These are phyloP conservation scores for Callipepla californica DNA, from an alignment of 2,113 vertebrate genomes.

Conservation along the genomic window DNA sequence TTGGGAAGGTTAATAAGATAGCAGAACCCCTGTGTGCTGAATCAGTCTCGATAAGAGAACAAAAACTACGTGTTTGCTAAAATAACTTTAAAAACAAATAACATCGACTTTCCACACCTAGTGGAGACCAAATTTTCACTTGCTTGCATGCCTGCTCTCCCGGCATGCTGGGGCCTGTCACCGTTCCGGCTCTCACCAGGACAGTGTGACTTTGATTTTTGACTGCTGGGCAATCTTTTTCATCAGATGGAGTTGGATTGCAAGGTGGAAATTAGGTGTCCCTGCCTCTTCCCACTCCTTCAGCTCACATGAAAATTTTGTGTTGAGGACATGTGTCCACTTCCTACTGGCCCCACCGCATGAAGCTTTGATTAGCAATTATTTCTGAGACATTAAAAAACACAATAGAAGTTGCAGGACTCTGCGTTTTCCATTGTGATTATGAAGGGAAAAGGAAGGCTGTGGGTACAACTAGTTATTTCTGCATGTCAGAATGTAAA, in stretches of 20 bases:
- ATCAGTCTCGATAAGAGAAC: conserved; percentile 31
- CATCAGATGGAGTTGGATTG: conserved; percentile 81
- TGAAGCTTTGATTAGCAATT: conserved; percentile 77
- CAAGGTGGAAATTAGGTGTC: conserved; percentile 90
- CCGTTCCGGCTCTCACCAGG: conserved; percentile 68
- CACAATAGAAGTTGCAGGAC: conserved; percentile 64
- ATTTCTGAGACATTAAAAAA: conserved; percentile 75
- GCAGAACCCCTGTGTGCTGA: conserved; percentile 14
- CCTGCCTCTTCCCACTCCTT: conserved; percentile 78
- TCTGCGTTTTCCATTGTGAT: conserved; percentile 46
- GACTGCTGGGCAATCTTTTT: conserved; percentile 87
- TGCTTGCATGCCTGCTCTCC: conserved; percentile 74
- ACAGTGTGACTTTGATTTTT: conserved; percentile 79
- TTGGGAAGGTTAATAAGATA: conserved; percentile 60
- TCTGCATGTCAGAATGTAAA: conserved; percentile 4
- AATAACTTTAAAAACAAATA: conserved; percentile 74
- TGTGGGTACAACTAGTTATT: conserved; percentile 40
- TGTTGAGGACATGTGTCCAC: conserved; percentile 44
- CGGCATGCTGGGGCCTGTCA: conserved; percentile 77
- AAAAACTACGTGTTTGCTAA: conserved; percentile 68
- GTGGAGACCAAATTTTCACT: conserved; percentile 82
- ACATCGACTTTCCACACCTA: conserved; percentile 79
- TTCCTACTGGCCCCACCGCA: conserved; percentile 43
- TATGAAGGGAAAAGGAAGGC: conserved; percentile 12
- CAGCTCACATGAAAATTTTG: conserved; percentile 70